Evolutionary conservation across 2,113 vertebrate genomes (phyloP).

Genomic region (human): DNA sequence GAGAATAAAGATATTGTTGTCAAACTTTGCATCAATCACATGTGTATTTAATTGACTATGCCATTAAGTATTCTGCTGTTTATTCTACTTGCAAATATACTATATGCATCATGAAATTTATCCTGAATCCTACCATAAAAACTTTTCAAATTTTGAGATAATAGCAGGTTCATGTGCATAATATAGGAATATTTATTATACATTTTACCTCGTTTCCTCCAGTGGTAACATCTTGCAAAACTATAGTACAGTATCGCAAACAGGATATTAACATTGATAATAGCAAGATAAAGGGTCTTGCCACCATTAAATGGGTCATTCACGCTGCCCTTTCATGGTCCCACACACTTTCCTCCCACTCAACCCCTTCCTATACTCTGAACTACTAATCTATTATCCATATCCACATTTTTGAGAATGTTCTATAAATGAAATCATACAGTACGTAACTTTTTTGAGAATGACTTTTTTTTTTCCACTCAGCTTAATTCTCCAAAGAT

Average conservation of each 20-base stretch:
- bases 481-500: background rate
- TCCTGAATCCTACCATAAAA: background rate
- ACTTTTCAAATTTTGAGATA: constrained; percentile 10
- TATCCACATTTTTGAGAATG: background rate
- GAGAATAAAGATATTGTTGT: background rate
- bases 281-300: background rate
- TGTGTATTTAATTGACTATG: background rate
- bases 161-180: background rate
- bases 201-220: background rate
- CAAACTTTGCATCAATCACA: background rate
- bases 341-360: background rate
- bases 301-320: background rate
- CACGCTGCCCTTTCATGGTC: background rate
- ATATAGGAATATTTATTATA: background rate
- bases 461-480: background rate
- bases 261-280: background rate
- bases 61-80: background rate
- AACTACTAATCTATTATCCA: background rate
- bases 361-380: background rate
- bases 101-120: background rate
- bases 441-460: background rate
- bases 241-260: background rate
- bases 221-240: background rate
- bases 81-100: background rate
- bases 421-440: background rate